Conservation (phyloP, 2,113 vertebrate species). For the Carassius auratus region DNA sequence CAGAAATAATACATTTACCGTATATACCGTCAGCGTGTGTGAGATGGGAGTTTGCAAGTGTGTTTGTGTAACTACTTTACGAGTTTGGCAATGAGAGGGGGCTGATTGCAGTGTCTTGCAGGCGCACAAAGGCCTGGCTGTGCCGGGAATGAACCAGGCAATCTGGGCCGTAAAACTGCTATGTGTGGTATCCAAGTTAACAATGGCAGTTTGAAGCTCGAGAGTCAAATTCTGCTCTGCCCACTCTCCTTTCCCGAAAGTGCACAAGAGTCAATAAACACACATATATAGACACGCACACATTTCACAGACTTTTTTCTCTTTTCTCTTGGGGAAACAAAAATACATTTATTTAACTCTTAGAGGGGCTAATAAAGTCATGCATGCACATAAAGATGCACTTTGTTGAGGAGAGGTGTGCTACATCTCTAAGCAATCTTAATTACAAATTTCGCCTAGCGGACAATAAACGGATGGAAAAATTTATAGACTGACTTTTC, state of each 20-base stretch:
- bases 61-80: slow-evolving; percentile 22
- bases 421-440: background rate
- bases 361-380: background rate
- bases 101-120: slow-evolving; percentile 42
- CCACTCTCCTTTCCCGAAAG: slow-evolving; percentile 34
- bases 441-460: no score
- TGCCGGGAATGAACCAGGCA: slow-evolving; percentile 66
- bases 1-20: slow-evolving; percentile 19
- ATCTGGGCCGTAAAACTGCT: slow-evolving; percentile 70
- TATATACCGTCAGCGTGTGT: background rate
- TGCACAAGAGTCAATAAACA: slow-evolving; percentile 21
- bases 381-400: background rate
- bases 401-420: background rate
- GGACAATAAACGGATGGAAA: background rate
- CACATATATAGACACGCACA: background rate
- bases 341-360: background rate
- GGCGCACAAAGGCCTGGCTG: slow-evolving; percentile 75
- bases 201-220: slow-evolving; percentile 80
- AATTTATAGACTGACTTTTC: background rate
- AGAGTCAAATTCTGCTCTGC: slow-evolving; percentile 71
- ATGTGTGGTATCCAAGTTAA: slow-evolving; percentile 81
- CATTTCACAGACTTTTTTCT: background rate
- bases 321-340: background rate
- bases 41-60: slow-evolving; percentile 11
- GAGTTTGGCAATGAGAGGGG: slow-evolving; percentile 19